These are phyloP conservation scores for Lordiphosa clarofinis DNA, from an alignment of 1,140 invertebrate species.

Conservation along the genomic window DNA sequence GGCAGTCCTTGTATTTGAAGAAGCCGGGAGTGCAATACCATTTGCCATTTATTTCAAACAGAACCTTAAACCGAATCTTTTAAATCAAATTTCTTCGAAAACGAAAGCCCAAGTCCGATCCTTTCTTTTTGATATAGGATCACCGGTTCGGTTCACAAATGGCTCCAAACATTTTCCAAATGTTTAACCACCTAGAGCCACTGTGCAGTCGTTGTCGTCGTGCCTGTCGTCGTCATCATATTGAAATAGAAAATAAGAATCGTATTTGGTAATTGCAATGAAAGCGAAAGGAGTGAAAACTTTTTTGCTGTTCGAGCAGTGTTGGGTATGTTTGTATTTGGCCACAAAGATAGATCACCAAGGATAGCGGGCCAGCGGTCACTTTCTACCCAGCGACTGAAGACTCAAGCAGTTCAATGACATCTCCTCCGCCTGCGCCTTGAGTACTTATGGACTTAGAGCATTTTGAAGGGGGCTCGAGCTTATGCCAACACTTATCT, in stretches of 20 bases:
- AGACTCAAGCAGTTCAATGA: slow-evolving; percentile 53
- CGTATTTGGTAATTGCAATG: slow-evolving; percentile 77
- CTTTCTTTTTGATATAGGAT: too few relatives aligned
- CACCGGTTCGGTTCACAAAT: too few relatives aligned
- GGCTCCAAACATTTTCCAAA: too few relatives aligned
- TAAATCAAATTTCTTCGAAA: too few relatives aligned
- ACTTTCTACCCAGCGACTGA: slow-evolving; percentile 56
- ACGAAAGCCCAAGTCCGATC: too few relatives aligned
- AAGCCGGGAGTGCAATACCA: too few relatives aligned
- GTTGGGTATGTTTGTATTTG: slow-evolving; percentile 48
- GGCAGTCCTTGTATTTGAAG: neutral
- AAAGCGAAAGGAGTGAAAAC: slow-evolving; percentile 78
- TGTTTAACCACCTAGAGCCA: slow-evolving; percentile 1
- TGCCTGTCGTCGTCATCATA: slow-evolving; percentile 70
- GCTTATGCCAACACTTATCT: slow-evolving; percentile 60
- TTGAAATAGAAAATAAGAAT: slow-evolving; percentile 79
- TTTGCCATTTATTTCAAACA: too few relatives aligned
- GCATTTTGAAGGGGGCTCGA: slow-evolving; percentile 44
- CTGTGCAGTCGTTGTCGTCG: slow-evolving; percentile 47
- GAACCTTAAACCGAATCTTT: too few relatives aligned
- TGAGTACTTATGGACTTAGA: slow-evolving; percentile 18
- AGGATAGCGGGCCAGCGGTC: slow-evolving; percentile 57
- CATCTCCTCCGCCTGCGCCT: slow-evolving; percentile 9
- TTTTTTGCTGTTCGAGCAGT: slow-evolving; percentile 29
- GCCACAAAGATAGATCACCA: slow-evolving; percentile 73